A percentile compares a stretch with the other conserved stretches of the same genome.
Conservation (phyloP, 2,113 vertebrate genomes). For the Pseudorasbora parva region DNA sequence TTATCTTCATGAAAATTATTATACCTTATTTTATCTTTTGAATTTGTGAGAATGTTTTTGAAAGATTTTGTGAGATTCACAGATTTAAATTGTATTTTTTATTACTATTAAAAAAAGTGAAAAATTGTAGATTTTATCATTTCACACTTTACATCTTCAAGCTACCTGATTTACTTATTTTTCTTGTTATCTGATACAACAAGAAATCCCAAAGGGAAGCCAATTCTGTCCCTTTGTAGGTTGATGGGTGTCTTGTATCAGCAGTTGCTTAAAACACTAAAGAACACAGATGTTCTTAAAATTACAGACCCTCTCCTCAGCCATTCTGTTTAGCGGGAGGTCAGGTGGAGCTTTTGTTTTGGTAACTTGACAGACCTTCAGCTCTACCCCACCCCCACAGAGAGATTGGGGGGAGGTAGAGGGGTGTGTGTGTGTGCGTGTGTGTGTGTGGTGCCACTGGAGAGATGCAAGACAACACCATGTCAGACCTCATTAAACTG, state of each 20-base stretch:
- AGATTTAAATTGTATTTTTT: no score
- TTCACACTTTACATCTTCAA: background rate
- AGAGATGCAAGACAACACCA: conserved; percentile 44
- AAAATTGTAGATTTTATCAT: background rate
- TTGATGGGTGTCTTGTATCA: conserved; percentile 51
- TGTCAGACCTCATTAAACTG: conserved; percentile 45
- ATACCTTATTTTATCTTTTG: background rate
- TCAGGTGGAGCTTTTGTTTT: conserved; percentile 76
- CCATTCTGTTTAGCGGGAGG: conserved; percentile 62
- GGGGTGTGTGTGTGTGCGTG: background rate
- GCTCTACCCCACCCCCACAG: conserved; percentile 10
- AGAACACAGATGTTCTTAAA: conserved; percentile 78
- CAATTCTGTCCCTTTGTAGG: conserved; percentile 59
- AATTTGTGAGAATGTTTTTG: background rate
- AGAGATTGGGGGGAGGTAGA: background rate
- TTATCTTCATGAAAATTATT: background rate
- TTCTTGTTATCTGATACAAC: conserved; percentile 1
- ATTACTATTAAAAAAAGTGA: no score
- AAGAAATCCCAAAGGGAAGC: conserved; percentile 1
- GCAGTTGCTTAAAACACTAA: conserved; percentile 70
- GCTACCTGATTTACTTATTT: background rate
- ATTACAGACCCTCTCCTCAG: conserved; percentile 65
- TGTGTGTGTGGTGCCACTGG: background rate
- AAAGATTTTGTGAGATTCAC: background rate
- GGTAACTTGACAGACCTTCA: conserved; percentile 52